phyloP scores from a whole-genome alignment of 2,797 vertebrate species.

The Pangasius krempfi region DNA sequence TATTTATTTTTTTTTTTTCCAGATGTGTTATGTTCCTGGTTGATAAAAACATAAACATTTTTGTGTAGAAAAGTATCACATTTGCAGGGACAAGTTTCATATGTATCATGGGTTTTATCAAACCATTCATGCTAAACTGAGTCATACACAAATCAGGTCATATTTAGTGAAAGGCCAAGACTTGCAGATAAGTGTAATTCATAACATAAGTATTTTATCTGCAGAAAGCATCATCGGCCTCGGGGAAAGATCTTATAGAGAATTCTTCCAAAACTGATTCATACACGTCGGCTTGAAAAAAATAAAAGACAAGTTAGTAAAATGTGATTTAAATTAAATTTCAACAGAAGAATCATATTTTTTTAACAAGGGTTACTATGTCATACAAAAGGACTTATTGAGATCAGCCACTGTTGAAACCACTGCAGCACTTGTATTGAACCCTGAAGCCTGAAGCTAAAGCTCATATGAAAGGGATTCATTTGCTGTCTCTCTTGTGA shows the following conservation, averaged over 20 bases:
- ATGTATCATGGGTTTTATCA: conserved; percentile 12
- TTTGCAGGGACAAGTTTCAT: conserved; percentile 10
- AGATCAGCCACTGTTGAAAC: conserved; percentile 49
- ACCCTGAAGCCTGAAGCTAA: conserved; percentile 44
- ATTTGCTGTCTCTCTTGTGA: conserved; percentile 52
- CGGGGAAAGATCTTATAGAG: conserved; percentile 2
- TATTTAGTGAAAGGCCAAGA: conserved; percentile 20
- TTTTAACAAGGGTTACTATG: conserved; percentile 47
- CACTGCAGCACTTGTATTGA: conserved; percentile 39
- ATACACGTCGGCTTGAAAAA: conserved; percentile 30
- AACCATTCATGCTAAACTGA: neutral
- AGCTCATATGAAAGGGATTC: conserved; percentile 47
- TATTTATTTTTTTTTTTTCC: too few species aligned
- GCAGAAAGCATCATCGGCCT: conserved; percentile 8
- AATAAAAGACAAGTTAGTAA: conserved; percentile 20
- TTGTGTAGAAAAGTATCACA: neutral
- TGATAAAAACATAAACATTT: neutral
- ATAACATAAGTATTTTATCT: conserved; percentile 30
- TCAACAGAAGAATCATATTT: conserved; percentile 45
- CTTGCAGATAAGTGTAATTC: conserved; percentile 18
- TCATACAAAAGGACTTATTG: conserved; percentile 57
- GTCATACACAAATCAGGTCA: conserved; percentile 31
- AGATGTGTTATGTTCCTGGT: neutral
- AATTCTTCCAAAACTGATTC: conserved; percentile 16
- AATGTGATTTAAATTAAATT: conserved; percentile 52